These are phyloP conservation scores for Hypena proboscidalis DNA, from an alignment of 2,888 invertebrate species.

Conservation along the genomic window DNA sequence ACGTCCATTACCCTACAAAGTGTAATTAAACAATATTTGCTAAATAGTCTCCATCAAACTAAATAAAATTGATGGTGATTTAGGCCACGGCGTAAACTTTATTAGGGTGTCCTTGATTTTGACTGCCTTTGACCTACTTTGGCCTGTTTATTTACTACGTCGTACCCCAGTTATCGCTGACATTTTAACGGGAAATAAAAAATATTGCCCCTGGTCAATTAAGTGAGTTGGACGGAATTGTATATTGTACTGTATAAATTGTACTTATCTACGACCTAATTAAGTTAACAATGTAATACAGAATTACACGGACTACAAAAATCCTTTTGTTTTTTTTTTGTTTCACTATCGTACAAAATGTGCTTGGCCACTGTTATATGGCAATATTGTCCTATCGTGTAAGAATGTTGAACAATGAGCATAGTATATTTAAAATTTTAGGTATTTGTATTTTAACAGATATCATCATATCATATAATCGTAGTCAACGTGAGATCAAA, in stretches of 20 bases:
- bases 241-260: too few relatives aligned
- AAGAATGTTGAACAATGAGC: too few relatives aligned
- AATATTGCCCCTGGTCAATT: slow-evolving; percentile 1
- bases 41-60: slow-evolving; percentile 10
- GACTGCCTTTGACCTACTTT: slow-evolving; percentile 29
- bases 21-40: slow-evolving; percentile 5
- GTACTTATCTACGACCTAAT: too few relatives aligned
- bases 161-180: not conserved
- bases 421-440: too few relatives aligned
- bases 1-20: not conserved
- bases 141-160: slow-evolving; percentile 26
- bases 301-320: too few relatives aligned
- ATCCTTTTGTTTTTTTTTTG: too few relatives aligned
- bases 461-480: too few relatives aligned
- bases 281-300: too few relatives aligned
- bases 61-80: slow-evolving; percentile 8
- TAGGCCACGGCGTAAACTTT: slow-evolving; percentile 15
- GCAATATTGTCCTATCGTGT: not conserved
- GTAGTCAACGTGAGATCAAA: too few relatives aligned
- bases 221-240: not conserved
- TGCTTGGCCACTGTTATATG: too few relatives aligned
- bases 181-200: slow-evolving; percentile 5
- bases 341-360: too few relatives aligned
- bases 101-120: slow-evolving; percentile 26
- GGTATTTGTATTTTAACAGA: too few relatives aligned